Percentiles rank a stretch among this genome's conserved stretches.
Conservation (phyloP, 2,113 vertebrate genomes). For the Gambusia affinis region DNA sequence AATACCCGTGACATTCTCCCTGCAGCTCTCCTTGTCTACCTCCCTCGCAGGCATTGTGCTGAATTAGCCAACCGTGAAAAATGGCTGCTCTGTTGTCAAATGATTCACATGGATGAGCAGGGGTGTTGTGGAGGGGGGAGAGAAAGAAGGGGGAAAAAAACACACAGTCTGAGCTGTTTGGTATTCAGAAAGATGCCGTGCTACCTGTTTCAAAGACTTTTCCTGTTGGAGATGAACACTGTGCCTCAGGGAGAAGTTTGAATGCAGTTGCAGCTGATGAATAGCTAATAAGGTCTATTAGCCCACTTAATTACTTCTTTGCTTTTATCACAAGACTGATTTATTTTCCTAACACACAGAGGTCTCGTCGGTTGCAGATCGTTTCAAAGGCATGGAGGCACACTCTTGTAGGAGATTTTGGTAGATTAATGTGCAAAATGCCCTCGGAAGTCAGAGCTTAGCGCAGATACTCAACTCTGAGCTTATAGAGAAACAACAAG, state of each 20-base stretch:
- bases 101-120: constrained; percentile 50
- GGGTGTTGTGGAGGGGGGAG: not conserved
- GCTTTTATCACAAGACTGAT: constrained; percentile 48
- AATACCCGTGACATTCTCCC: constrained; percentile 56
- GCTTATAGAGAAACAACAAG: constrained; percentile 10
- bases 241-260: constrained; percentile 43
- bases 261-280: constrained; percentile 45
- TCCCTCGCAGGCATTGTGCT: constrained; percentile 42
- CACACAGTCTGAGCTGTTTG: constrained; percentile 40
- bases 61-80: constrained; percentile 57
- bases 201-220: constrained; percentile 55
- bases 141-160: constrained; percentile 1
- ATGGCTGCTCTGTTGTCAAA: constrained; percentile 57
- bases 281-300: constrained; percentile 67
- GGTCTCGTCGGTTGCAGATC: constrained; percentile 14
- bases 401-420: constrained; percentile 24
- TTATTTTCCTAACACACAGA: constrained; percentile 43
- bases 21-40: constrained; percentile 27
- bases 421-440: constrained; percentile 32
- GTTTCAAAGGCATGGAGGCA: constrained; percentile 23
- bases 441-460: constrained; percentile 28
- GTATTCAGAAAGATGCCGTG: constrained; percentile 32
- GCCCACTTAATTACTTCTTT: constrained; percentile 60
- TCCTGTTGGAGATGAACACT: constrained; percentile 38
- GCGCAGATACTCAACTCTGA: constrained; percentile 1